These are phyloP conservation scores for Coryphaenoides rupestris DNA, from an alignment of 2,113 vertebrate genomes.

Conservation along the genomic window DNA sequence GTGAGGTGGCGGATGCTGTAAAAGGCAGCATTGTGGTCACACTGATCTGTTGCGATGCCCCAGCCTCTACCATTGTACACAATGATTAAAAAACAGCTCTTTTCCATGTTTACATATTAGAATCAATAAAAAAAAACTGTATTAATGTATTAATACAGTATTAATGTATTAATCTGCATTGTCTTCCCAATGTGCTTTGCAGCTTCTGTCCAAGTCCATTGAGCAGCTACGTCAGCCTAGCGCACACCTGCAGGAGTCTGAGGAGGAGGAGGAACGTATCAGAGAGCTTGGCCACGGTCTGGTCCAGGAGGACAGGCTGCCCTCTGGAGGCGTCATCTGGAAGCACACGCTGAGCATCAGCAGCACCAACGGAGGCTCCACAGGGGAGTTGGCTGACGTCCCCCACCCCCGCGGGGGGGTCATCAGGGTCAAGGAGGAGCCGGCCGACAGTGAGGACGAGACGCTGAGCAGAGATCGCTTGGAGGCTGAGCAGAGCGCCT, in stretches of 20 bases:
- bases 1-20: conserved; percentile 62
- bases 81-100: too few species aligned
- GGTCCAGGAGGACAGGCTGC: conserved; percentile 87
- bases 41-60: conserved; percentile 62
- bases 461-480: conserved; percentile 81
- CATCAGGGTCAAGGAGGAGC: conserved; percentile 95
- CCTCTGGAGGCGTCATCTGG: conserved; percentile 76
- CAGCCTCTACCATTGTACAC: too few species aligned
- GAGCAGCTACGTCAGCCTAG: conserved; percentile 94
- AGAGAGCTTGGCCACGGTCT: conserved; percentile 61
- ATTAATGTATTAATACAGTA: too few species aligned
- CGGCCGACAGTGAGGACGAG: conserved; percentile 88
- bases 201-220: conserved; percentile 97
- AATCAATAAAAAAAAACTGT: too few species aligned
- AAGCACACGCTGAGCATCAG: conserved; percentile 82
- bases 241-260: conserved; percentile 88
- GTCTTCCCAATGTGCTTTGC: conserved; percentile 42
- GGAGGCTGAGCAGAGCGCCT: conserved; percentile 85
- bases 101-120: too few species aligned
- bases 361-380: conserved; percentile 63
- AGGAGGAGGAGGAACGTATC: conserved; percentile 87
- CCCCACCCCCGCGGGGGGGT: conserved; percentile 78
- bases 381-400: conserved; percentile 71
- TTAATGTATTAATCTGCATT: neutral
- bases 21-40: conserved; percentile 74